phyloP scores from a whole-genome alignment of 2,113 vertebrate genomes.

The Microtus ochrogaster region DNA sequence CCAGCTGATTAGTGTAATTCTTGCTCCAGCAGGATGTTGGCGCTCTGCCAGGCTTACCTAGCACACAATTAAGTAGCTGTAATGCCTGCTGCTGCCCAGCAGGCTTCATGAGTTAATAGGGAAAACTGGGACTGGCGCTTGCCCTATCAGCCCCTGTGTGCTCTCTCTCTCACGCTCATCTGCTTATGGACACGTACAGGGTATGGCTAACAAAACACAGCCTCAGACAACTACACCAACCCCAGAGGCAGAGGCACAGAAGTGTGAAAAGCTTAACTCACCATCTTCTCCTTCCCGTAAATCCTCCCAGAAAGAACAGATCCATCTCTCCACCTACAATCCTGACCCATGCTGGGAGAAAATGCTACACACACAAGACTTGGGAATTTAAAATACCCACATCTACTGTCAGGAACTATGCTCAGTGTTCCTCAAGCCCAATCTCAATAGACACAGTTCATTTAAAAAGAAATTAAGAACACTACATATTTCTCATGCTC shows the following conservation, averaged over 20 bases:
- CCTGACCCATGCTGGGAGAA: background rate
- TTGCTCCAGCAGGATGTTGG: constrained; percentile 26
- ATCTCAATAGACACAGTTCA: constrained; percentile 76
- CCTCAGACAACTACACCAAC: background rate
- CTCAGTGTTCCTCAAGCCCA: constrained; percentile 60
- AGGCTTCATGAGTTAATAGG: constrained; percentile 63
- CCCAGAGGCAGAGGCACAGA: constrained; percentile 44
- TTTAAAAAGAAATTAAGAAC: constrained; percentile 77
- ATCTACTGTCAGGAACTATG: constrained; percentile 45
- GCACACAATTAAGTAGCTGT: constrained; percentile 65
- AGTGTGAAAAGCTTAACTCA: constrained; percentile 11
- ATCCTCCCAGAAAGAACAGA: constrained; percentile 45
- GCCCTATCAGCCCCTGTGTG: constrained; percentile 33
- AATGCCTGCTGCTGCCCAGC: constrained; percentile 70
- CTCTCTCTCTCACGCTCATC: constrained; percentile 29
- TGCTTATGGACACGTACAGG: background rate
- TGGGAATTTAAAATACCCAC: background rate
- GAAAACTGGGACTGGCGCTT: constrained; percentile 65
- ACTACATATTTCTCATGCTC: constrained; percentile 65
- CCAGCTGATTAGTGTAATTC: constrained; percentile 65
- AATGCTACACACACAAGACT: background rate
- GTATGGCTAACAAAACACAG: background rate
- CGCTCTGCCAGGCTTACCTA: constrained; percentile 57
- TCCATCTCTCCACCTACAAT: background rate
- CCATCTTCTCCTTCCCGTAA: constrained; percentile 46